Evolutionary conservation across 2,797 vertebrate genomes (phyloP).

Genomic region (Cossypha heuglini): DNA sequence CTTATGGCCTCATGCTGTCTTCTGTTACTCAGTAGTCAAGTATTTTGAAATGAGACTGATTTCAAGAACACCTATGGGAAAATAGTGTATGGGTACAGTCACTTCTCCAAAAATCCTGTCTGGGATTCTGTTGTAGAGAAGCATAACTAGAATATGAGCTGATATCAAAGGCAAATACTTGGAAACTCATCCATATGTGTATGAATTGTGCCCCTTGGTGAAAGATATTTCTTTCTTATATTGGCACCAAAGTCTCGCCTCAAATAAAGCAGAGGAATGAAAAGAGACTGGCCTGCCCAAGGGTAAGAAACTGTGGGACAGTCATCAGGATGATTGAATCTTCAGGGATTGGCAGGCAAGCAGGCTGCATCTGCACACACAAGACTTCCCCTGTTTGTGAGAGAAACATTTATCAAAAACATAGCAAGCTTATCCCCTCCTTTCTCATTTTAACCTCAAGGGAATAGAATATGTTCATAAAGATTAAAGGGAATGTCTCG

Average conservation of each 20-base stretch:
- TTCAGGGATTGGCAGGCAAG: neutral
- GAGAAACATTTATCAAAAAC: neutral
- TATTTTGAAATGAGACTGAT: neutral
- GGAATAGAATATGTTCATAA: neutral
- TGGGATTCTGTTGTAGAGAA: neutral
- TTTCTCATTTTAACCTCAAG: constrained; percentile 19
- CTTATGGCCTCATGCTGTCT: neutral
- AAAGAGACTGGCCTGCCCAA: neutral
- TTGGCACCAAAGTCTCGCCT: neutral
- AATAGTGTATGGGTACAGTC: neutral
- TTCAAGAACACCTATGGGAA: neutral
- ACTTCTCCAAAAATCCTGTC: neutral
- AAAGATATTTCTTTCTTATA: neutral
- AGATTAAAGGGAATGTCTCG: neutral
- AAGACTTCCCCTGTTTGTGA: neutral
- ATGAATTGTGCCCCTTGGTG: neutral
- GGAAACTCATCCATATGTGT: neutral
- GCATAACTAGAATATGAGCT: neutral
- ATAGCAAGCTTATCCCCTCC: neutral
- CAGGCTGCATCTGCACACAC: neutral
- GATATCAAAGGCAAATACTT: neutral
- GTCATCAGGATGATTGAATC: neutral
- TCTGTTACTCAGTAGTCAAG: neutral
- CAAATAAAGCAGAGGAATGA: neutral
- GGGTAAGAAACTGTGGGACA: neutral